These are phyloP conservation scores for Pasiphila rectangulata DNA, from an alignment of 2,888 invertebrate genomes.

Conservation along the genomic window DNA sequence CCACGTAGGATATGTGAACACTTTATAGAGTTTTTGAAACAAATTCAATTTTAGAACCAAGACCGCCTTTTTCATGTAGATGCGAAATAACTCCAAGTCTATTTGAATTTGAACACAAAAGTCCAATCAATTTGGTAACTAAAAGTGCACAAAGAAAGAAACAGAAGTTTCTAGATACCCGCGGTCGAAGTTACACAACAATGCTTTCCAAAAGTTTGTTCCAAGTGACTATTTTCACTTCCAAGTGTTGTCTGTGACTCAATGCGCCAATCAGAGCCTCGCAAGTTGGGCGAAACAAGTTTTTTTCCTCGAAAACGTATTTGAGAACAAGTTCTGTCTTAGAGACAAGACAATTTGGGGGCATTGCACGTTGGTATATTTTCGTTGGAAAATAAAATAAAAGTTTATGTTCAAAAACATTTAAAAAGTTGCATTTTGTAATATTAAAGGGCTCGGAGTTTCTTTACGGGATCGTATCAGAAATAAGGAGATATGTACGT, in stretches of 20 bases:
- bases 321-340: background rate
- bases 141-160: constrained; percentile 25
- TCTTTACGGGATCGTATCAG: too few species aligned
- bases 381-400: too few species aligned
- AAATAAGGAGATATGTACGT: too few species aligned
- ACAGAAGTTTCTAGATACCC: constrained; percentile 28
- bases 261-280: constrained; percentile 20
- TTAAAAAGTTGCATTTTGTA: too few species aligned
- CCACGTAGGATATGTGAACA: too few species aligned
- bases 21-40: too few species aligned
- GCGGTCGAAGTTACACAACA: constrained; percentile 36
- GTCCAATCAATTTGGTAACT: constrained; percentile 19
- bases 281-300: constrained; percentile 10
- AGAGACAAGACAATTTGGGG: background rate
- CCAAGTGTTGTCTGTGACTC: constrained; percentile 14
- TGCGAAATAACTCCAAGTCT: too few species aligned
- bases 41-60: too few species aligned
- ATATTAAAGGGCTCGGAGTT: too few species aligned
- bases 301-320: background rate
- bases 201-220: constrained; percentile 33
- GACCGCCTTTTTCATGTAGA: too few species aligned
- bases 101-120: constrained; percentile 20
- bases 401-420: too few species aligned
- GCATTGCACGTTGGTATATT: background rate
- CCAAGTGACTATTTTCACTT: constrained; percentile 19